Evolutionary conservation across 2,888 invertebrate species (phyloP), one percentile per base, ranked within the genome.

Genomic region (Endotricha flammealis): DNA sequence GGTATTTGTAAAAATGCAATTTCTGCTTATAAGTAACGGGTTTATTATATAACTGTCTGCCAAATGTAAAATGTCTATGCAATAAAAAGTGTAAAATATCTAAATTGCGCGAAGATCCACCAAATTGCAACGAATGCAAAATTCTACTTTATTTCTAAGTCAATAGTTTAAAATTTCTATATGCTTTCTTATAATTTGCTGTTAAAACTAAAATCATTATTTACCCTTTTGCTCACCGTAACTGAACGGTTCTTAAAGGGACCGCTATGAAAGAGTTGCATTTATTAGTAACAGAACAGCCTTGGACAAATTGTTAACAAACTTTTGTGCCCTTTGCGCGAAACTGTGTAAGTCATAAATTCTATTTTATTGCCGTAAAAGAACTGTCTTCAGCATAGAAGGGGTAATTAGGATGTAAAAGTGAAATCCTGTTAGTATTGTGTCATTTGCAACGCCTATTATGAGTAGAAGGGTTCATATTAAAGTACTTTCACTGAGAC

Each of bases 231-330:
- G 52, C 64, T 48, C 64, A 68, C 69, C 61, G 73, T 77, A 73
- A 66, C 44, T 50, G 45, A 62, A 73, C 71, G 56, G 63, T 65
- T 62, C 64, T 59, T 64, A 77, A 76, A 64, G 64, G 69, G 50
- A 73, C 82, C 83, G 82, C 82, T 85, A 75, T 55, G 58, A 69
- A 71, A 77, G 80, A 74, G 80, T 85, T 85, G 81, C 83, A 83
- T 81, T 77, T 78, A 80, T 76, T 63, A 61, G n/a, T n/a, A n/a
- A n/a, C n/a, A 55, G 68, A 58, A 68, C 69, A 61, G 42, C 50
- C 56, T 54, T 57, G 45, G 38, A 48, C 61, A 53, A 72, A 62
- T 54, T 56, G 51, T 44, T 49, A 46, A 50, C 61, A 55, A 53
- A 48, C 57, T 57, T 59, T 68, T 65, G 67, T 73, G 56, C 54